Evolutionary conservation across 2,888 invertebrate species (phyloP).

Genomic region (Drosophila stalkeri): DNA sequence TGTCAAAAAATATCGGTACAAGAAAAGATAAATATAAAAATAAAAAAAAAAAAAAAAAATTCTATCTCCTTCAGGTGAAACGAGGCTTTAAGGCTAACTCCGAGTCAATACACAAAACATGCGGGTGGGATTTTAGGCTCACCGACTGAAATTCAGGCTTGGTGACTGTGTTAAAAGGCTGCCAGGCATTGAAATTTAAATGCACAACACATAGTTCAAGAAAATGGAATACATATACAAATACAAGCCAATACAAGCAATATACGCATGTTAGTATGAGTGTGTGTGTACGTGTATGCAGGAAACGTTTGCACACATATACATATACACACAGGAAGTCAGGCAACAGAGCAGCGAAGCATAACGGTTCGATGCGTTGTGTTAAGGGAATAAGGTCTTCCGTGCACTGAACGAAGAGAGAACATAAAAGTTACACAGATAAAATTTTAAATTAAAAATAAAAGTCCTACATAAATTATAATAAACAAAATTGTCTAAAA

Average conservation of each 20-base stretch:
- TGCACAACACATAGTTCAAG: slow-evolving; percentile 73
- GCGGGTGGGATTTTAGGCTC: slow-evolving; percentile 11
- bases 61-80: slow-evolving; percentile 38
- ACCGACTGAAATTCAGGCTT: neutral
- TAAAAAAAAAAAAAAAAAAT: neutral
- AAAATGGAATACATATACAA: slow-evolving; percentile 42
- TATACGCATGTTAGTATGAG: neutral
- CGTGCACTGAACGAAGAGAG: slow-evolving; percentile 32
- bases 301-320: slow-evolving; percentile 45
- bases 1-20: slow-evolving; percentile 48
- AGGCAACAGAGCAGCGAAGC: slow-evolving; percentile 46
- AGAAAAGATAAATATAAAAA: slow-evolving; percentile 18
- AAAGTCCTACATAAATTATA: too few relatives aligned
- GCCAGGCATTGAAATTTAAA: slow-evolving; percentile 74
- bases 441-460: neutral
- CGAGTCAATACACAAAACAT: slow-evolving; percentile 39
- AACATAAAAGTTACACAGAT: neutral
- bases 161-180: slow-evolving; percentile 45
- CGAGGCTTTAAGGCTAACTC: slow-evolving; percentile 37
- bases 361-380: slow-evolving; percentile 7
- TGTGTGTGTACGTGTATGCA: slow-evolving; percentile 39
- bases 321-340: slow-evolving; percentile 60
- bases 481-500: too few relatives aligned
- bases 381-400: slow-evolving; percentile 2
- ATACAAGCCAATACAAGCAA: slow-evolving; percentile 15